These are phyloP conservation scores for Drosophila takahashii DNA, from an alignment of 1,140 invertebrate species.

Conservation along the genomic window DNA sequence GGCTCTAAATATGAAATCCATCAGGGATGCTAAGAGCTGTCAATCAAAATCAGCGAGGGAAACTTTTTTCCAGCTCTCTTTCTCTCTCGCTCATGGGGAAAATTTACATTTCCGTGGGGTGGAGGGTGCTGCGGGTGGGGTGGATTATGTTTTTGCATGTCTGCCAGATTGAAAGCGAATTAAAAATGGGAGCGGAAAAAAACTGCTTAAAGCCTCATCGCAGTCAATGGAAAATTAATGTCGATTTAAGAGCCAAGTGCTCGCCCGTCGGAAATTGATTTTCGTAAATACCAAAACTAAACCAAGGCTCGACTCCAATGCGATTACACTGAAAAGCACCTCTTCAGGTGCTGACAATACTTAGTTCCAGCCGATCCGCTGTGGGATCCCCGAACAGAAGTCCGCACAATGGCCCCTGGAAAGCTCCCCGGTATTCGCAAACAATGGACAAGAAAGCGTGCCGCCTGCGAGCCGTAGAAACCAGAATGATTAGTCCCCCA, in stretches of 20 bases:
- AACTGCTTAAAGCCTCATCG: conserved; percentile 52
- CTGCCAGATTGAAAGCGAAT: conserved; percentile 80
- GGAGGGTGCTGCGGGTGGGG: conserved; percentile 27
- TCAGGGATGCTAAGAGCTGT: conserved; percentile 84
- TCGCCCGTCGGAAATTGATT: conserved; percentile 52
- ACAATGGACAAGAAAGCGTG: conserved; percentile 55
- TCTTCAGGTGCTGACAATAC: conserved; percentile 25
- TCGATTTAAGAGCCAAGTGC: conserved; percentile 67
- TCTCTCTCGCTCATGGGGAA: conserved; percentile 32
- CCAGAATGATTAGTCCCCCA: conserved; percentile 51
- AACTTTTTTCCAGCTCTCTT: conserved; percentile 68
- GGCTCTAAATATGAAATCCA: conserved; percentile 84
- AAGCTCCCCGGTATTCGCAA: conserved; percentile 47
- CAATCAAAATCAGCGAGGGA: conserved; percentile 84
- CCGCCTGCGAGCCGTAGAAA: conserved; percentile 43
- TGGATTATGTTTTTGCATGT: conserved; percentile 75
- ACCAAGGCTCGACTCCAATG: conserved; percentile 42
- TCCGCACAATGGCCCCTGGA: conserved; percentile 33
- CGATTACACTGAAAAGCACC: conserved; percentile 32
- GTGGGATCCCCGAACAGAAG: conserved; percentile 33
- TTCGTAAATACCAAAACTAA: conserved; percentile 42
- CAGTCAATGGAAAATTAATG: conserved; percentile 63
- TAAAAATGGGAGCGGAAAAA: conserved; percentile 70
- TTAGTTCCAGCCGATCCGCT: conserved; percentile 33
- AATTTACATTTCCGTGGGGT: conserved; percentile 75